These are phyloP conservation scores for Festucalex cinctus DNA, from an alignment of 2,113 vertebrate species.

Conservation along the genomic window DNA sequence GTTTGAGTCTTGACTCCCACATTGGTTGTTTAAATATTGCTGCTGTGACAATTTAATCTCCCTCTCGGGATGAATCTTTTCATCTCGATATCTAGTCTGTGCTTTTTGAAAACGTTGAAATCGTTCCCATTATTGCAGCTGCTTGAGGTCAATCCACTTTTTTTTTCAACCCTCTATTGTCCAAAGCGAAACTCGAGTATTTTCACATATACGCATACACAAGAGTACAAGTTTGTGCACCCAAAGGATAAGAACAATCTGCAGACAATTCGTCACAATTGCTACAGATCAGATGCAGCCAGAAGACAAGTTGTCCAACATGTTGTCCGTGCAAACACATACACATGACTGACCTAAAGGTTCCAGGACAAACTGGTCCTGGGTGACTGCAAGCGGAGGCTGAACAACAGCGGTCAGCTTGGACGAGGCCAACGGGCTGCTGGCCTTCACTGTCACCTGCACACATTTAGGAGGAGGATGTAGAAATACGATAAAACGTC, in stretches of 20 bases:
- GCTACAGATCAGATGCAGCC: background rate
- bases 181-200: background rate
- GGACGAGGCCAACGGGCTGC: constrained; percentile 62
- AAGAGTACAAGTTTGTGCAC: background rate
- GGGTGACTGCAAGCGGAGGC: constrained; percentile 80
- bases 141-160: background rate
- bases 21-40: background rate
- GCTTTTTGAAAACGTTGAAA: background rate
- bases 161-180: background rate
- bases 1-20: background rate
- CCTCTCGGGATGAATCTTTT: constrained; percentile 1
- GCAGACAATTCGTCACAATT: background rate
- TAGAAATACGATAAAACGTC: background rate
- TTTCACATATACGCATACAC: background rate
- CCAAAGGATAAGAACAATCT: background rate
- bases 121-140: background rate
- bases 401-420: constrained; percentile 81
- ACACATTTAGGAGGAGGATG: background rate
- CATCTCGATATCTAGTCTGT: background rate
- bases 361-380: constrained; percentile 82
- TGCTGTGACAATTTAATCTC: background rate
- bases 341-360: constrained; percentile 76
- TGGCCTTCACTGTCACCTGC: constrained; percentile 82
- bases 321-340: background rate
- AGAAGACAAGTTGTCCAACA: background rate